A percentile compares a stretch with the other conserved stretches of the same genome.
Conservation (phyloP, 2,888 invertebrate species). For the Neoitamus cyanurus region DNA sequence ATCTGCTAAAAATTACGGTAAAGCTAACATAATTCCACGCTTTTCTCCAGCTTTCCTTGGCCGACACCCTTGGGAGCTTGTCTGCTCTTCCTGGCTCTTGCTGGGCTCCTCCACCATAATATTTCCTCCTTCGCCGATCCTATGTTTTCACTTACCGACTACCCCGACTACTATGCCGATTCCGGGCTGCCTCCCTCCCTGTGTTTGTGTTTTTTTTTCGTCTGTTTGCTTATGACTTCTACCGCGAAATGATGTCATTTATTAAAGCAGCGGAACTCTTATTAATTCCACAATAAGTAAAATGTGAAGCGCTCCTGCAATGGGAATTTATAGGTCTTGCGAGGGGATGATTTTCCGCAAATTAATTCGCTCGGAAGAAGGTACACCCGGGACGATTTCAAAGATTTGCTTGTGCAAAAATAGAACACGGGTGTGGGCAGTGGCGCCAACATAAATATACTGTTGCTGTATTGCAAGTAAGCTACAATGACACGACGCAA, state of each 20-base stretch:
- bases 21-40: constrained; percentile 21
- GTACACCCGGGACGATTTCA: neutral
- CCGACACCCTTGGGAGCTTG: neutral
- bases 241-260: neutral
- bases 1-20: neutral
- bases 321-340: neutral
- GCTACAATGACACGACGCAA: neutral
- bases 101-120: neutral
- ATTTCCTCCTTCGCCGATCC: neutral
- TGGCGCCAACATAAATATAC: neutral
- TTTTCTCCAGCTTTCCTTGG: constrained; percentile 4
- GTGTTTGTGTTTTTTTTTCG: neutral
- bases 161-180: neutral
- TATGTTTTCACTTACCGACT: neutral
- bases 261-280: neutral
- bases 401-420: too few relatives aligned
- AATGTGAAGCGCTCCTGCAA: neutral
- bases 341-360: neutral
- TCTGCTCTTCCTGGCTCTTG: neutral
- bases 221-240: neutral
- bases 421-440: neutral
- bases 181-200: neutral
- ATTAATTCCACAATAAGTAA: neutral
- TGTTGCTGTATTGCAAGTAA: neutral
- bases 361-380: neutral